These are phyloP conservation scores for Lasioglossum baleicum DNA, from an alignment of 1,140 invertebrate species.

Conservation along the genomic window DNA sequence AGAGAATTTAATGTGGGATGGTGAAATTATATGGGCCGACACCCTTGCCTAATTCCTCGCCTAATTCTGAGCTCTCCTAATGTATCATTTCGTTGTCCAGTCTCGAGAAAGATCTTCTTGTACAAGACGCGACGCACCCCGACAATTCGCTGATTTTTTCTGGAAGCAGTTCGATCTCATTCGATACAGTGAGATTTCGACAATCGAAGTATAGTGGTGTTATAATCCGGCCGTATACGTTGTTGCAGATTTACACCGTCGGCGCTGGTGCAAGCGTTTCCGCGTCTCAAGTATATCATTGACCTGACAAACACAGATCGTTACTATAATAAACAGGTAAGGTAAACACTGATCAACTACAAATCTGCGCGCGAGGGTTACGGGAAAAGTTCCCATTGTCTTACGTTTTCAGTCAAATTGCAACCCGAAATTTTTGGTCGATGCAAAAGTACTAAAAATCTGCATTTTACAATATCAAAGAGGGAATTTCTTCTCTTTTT, in stretches of 20 bases:
- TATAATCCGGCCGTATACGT: slow-evolving; percentile 39
- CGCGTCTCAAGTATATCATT: slow-evolving; percentile 83
- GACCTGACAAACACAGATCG: slow-evolving; percentile 85
- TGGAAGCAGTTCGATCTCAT: not conserved
- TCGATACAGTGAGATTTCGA: too few relatives aligned
- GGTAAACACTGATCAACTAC: slow-evolving; percentile 8
- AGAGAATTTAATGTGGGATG: too few relatives aligned
- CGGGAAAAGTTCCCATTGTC: too few relatives aligned
- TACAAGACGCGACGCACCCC: not conserved
- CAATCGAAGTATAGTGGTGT: not conserved
- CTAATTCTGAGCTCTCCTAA: slow-evolving; percentile 48
- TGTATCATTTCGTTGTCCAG: slow-evolving; percentile 57
- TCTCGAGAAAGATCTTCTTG: slow-evolving; percentile 19
- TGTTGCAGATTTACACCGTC: slow-evolving; percentile 79
- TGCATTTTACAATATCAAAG: too few relatives aligned
- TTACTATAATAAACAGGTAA: slow-evolving; percentile 83
- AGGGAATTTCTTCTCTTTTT: too few relatives aligned
- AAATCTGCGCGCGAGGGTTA: not conserved
- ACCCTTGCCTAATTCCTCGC: slow-evolving; percentile 55
- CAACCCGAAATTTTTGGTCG: not conserved
- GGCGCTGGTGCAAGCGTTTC: slow-evolving; percentile 78
- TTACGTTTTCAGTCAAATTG: not conserved
- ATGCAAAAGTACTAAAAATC: too few relatives aligned
- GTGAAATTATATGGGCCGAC: too few relatives aligned
- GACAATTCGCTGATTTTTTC: not conserved